Conservation (phyloP, 2,113 vertebrate genomes). For the Seriola rivoliana region DNA sequence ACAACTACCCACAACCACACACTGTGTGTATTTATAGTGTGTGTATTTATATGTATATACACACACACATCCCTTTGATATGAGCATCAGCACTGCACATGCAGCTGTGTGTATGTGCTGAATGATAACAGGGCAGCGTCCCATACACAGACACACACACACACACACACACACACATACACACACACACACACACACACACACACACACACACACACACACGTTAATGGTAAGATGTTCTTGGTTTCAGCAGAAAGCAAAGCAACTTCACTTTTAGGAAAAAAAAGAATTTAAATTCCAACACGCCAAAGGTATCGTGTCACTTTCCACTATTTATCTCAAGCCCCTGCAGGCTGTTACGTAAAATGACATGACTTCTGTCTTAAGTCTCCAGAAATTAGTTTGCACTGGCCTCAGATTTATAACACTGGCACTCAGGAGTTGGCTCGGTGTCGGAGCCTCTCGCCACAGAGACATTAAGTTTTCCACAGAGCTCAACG, state of each 20-base stretch:
- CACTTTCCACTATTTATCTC: slow-evolving; percentile 29
- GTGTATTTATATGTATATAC: slow-evolving; percentile 1
- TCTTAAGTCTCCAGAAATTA: slow-evolving; percentile 19
- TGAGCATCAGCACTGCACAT: slow-evolving; percentile 10
- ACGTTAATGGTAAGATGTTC: background rate
- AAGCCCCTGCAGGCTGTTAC: background rate
- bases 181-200: background rate
- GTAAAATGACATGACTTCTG: slow-evolving; percentile 12
- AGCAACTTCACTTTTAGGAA: background rate
- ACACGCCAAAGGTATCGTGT: background rate
- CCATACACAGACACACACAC: background rate
- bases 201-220: slow-evolving; percentile 2
- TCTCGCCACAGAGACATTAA: slow-evolving; percentile 23
- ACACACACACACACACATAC: slow-evolving; percentile 7
- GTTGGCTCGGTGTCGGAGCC: slow-evolving; percentile 6
- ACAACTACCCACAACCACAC: slow-evolving; percentile 43
- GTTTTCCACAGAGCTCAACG: slow-evolving; percentile 44
- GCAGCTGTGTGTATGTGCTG: slow-evolving; percentile 16
- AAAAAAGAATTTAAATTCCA: background rate
- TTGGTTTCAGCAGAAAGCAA: background rate
- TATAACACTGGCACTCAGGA: slow-evolving; percentile 15
- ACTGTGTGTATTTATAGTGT: slow-evolving; percentile 8
- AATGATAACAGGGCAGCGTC: slow-evolving; percentile 42
- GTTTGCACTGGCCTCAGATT: slow-evolving; percentile 22
- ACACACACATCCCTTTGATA: slow-evolving; percentile 37